Base-by-base conservation (phyloP, 2,888 invertebrate genomes). In the Drepanosiphum platanoidis region DNA sequence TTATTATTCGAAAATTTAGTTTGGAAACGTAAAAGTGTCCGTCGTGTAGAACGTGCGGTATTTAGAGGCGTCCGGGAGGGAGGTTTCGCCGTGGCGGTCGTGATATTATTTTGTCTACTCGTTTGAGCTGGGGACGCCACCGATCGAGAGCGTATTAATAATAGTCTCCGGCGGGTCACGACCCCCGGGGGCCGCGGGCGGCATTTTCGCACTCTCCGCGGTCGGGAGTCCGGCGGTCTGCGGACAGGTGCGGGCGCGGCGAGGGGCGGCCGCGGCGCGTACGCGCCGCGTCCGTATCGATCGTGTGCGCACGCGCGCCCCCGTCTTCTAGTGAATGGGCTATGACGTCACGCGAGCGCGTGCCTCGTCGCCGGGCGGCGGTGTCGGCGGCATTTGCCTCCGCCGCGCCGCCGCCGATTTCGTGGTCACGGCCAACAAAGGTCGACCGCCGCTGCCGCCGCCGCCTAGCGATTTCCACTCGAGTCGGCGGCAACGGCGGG, bases 371-470 rank as follows among this genome's bases (percentile, higher is more conserved):
- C 1, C 39, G 27, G 72, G 42, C 15, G 46, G 46, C n/a, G 27
- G 27, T 4, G 36, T 22, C 64, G 22, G 7, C 58, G 81, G 83
- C 83, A 52, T 75, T 74, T 75, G 68, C 30, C 64, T 8, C 32
- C 46, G 64, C 30, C 27, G 27, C 36, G 72, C 58, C n/a, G 74
- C 72, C 36, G 66, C 30, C 64, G 46, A 64, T 79, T 75, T 58
- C 84, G 72, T 46, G 86, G 82, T 61, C 82, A 82, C 32, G 84
- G 81, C 39, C 70, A 39, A 34, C 80, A 74, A 70, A 70, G 86
- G 86, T 79, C 74, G 86, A 79, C 79, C 30, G 86, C 52, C 46
- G 22, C 13, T 8, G 58, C 5, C 61, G 7, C 18, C 7, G 58
- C 22, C 36, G 74, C 15, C 64, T 64, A 64, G 30, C 64, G 71